Conservation (phyloP, 2,888 invertebrate genomes). For the Caenorhabditis uteleia region DNA sequence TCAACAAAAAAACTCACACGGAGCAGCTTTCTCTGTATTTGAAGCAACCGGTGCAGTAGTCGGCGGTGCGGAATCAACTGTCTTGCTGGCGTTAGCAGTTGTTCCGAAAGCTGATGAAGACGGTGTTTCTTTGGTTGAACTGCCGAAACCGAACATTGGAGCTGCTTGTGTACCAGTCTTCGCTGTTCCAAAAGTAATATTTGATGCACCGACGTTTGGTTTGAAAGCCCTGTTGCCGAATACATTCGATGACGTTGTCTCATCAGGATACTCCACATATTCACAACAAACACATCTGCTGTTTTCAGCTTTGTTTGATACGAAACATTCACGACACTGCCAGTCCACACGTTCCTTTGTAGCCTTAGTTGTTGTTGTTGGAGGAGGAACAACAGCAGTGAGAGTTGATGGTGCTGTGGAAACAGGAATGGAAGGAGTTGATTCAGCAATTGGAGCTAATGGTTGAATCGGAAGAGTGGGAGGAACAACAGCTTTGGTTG, state of each 20-base stretch:
- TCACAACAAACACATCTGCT: constrained; percentile 29
- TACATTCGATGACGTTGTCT: constrained; percentile 12
- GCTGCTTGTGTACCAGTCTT: background rate
- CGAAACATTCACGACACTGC: constrained; percentile 33
- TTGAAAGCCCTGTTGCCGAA: constrained; percentile 36
- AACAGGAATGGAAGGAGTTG: background rate
- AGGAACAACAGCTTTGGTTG: background rate
- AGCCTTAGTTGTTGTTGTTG: background rate
- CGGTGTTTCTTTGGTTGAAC: background rate
- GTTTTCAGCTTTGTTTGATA: constrained; percentile 25
- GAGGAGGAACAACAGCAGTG: background rate
- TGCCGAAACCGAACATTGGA: constrained; percentile 10
- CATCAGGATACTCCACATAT: constrained; percentile 18
- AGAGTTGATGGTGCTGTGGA: background rate
- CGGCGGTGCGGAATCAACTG: background rate
- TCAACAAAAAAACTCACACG: background rate
- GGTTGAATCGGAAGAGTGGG: background rate
- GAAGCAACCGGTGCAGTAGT: background rate
- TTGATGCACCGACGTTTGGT: constrained; percentile 4
- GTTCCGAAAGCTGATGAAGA: background rate
- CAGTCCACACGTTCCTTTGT: constrained; percentile 32
- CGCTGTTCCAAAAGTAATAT: constrained; percentile 13
- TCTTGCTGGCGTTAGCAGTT: background rate
- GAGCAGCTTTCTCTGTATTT: background rate
- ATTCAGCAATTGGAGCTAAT: background rate